Base-by-base conservation (phyloP, 2,113 vertebrate species). In the Ranitomeya imitator region DNA sequence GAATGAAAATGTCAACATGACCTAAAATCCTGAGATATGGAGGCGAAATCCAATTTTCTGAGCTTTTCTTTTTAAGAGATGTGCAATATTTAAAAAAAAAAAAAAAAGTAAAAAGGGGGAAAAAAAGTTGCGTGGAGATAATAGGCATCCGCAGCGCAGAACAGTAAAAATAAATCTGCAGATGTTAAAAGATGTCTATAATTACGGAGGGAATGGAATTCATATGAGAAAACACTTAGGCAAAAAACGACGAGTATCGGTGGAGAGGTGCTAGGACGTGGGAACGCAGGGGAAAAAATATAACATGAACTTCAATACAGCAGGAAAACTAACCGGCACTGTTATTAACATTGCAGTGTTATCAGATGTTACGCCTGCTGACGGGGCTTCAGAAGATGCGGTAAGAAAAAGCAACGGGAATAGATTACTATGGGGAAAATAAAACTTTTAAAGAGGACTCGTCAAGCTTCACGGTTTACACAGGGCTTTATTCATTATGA, bases 151-250 rank as follows among this genome's bases (percentile, higher is more conserved):
- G 37, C 51, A 65, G 55, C 45, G 54, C 7, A 45, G 61, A 65
- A 37, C 59, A 14, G 86, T 59, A 82, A 87, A 81, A 87, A 81
- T 71, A 87, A 79, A 71, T 87, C 78, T 82, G 73, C 86, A 81
- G 86, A 81, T 87, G 86, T 82, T 71, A 87, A 55, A 87, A 81
- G 65, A 87, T 60, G 78, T 60, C 86, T 87, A 81, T 87, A 87
- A 87, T 87, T 87, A 87, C 65, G 82, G 13, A 59, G 73, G 51
- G 78, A 45, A 73, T 60, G 63, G 60, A 69, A 73, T 87, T 37
- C 67, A 54, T 80, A 67, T 51, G 57, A 78, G 73, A 78, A 51
- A 19, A 78, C 45, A 61, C 84, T 52, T 23, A 52, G 37, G 69
- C 23, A 61, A 85, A 45, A 45, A 45, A 74, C 63, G 54, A 15